Evolutionary conservation across 2,797 vertebrate genomes (phyloP).

Genomic region (Notolepis coatsorum): DNA sequence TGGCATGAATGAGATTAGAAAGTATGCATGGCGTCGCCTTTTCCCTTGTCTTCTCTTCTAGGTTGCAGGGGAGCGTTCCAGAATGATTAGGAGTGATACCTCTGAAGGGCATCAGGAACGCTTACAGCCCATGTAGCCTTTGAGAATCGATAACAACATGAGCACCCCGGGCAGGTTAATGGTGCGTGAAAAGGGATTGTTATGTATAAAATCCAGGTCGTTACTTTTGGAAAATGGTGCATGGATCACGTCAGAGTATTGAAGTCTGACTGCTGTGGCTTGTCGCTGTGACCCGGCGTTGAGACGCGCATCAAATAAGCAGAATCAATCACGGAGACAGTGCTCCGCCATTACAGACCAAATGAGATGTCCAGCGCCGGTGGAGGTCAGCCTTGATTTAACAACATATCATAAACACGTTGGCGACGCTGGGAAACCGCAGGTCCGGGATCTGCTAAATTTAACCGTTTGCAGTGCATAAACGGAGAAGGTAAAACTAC

Average conservation of each 20-base stretch:
- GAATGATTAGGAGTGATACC: slow-evolving; percentile 67
- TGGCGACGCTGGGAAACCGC: slow-evolving; percentile 42
- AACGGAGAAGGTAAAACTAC: slow-evolving; percentile 41
- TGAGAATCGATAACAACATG: slow-evolving; percentile 74
- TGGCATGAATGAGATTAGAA: slow-evolving; percentile 31
- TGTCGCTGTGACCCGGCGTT: slow-evolving; percentile 56
- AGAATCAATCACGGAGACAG: slow-evolving; percentile 65
- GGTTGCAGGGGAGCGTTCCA: slow-evolving; percentile 34
- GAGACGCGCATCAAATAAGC: slow-evolving; percentile 64
- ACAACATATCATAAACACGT: slow-evolving; percentile 54
- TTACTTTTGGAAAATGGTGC: slow-evolving; percentile 65
- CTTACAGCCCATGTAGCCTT: slow-evolving; percentile 68
- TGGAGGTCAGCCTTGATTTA: slow-evolving; percentile 59
- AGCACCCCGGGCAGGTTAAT: slow-evolving; percentile 72
- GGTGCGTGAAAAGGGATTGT: slow-evolving; percentile 70
- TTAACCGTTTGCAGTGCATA: no score
- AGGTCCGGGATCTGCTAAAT: no score
- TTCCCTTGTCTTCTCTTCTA: slow-evolving; percentile 39
- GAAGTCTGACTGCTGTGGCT: slow-evolving; percentile 61
- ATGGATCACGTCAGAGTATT: slow-evolving; percentile 56
- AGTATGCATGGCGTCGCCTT: slow-evolving; percentile 21
- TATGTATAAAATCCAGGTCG: slow-evolving; percentile 69
- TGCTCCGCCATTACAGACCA: slow-evolving; percentile 52
- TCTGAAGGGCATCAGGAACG: slow-evolving; percentile 69
- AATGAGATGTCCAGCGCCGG: slow-evolving; percentile 62